phyloP scores from a whole-genome alignment of 2,113 vertebrate genomes.

The Hemibagrus wyckioides region DNA sequence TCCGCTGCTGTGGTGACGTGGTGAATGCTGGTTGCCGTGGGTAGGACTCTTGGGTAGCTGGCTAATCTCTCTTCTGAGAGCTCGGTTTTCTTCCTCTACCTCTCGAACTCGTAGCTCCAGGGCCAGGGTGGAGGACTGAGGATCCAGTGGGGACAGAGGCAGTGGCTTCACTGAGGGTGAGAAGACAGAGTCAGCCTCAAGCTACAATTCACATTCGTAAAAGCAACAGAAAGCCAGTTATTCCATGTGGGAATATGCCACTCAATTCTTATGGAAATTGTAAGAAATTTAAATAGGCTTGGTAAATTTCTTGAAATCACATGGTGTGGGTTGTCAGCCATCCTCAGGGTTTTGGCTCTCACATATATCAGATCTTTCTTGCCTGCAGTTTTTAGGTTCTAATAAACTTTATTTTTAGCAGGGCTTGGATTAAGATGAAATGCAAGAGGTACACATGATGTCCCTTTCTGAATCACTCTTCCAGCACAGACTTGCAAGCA shows the following conservation, averaged over 20 bases:
- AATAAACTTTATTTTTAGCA: background rate
- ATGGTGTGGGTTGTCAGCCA: background rate
- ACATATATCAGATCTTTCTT: background rate
- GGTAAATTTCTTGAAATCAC: background rate
- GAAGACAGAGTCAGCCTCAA: conserved; percentile 1
- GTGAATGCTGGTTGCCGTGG: conserved; percentile 53
- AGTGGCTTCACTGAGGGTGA: conserved; percentile 85
- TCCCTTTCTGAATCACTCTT: background rate
- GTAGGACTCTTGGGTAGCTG: conserved; percentile 72
- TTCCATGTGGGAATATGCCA: background rate
- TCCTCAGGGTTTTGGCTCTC: background rate
- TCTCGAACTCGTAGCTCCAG: conserved; percentile 89
- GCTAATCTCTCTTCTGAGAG: conserved; percentile 87
- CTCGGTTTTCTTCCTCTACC: conserved; percentile 93
- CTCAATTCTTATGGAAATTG: background rate
- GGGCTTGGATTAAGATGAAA: background rate
- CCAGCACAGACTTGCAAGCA: background rate
- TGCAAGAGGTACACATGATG: background rate
- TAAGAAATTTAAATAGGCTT: background rate
- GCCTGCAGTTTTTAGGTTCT: background rate
- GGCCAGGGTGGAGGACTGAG: conserved; percentile 80
- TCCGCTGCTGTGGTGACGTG: conserved; percentile 39
- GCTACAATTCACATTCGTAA: background rate
- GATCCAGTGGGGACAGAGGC: conserved; percentile 84
- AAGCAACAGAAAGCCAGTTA: background rate